phyloP scores from a whole-genome alignment of 2,888 invertebrate genomes.

The Homarus gammarus region DNA sequence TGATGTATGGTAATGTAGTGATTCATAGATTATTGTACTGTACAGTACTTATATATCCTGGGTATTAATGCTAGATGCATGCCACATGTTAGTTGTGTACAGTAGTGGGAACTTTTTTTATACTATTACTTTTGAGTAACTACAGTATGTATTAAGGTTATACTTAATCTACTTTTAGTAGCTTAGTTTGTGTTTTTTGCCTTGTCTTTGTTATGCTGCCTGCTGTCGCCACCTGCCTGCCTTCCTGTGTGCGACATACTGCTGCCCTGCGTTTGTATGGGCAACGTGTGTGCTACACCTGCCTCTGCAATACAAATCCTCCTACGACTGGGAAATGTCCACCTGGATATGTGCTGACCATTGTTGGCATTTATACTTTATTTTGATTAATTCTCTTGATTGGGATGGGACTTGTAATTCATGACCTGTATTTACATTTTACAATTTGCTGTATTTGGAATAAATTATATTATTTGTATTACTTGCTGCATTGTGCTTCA shows the following conservation, averaged over 20 bases:
- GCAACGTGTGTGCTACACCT: conserved; percentile 38
- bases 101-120: neutral
- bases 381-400: conserved; percentile 11
- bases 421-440: neutral
- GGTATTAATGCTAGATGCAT: neutral
- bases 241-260: conserved; percentile 49
- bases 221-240: conserved; percentile 59
- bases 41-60: neutral
- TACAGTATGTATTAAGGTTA: neutral
- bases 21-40: neutral
- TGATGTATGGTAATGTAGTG: neutral
- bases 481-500: neutral
- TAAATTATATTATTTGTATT: conserved; percentile 9
- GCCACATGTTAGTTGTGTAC: neutral
- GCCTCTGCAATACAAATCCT: conserved; percentile 29
- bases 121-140: neutral
- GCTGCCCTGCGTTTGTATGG: conserved; percentile 30
- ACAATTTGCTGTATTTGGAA: neutral
- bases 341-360: neutral
- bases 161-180: conserved; percentile 20
- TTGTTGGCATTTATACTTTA: conserved; percentile 26
- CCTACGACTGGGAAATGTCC: conserved; percentile 22
- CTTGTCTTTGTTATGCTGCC: conserved; percentile 59
- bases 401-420: conserved; percentile 26
- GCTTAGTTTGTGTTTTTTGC: conserved; percentile 55